Evolutionary conservation across 2,888 invertebrate species (phyloP).

Genomic region (Sarcophaga rosellei): DNA sequence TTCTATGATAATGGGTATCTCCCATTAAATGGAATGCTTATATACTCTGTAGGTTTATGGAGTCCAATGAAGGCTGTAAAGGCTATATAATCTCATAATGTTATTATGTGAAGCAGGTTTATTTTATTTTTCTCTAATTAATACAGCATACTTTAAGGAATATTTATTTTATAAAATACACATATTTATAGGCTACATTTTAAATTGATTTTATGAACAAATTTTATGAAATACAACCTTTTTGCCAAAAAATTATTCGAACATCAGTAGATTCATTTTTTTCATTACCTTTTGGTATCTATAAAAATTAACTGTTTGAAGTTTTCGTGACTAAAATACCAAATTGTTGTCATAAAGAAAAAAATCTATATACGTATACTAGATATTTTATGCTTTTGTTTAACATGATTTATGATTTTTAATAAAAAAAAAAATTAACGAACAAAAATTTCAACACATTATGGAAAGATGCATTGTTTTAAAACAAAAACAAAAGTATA

Average conservation of each 20-base stretch:
- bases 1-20: no score
- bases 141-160: not conserved
- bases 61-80: not conserved
- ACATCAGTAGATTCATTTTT: not conserved
- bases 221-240: no score
- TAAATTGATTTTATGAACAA: not conserved
- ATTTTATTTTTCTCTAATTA: not conserved
- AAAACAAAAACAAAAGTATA: constrained; percentile 13
- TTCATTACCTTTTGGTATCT: not conserved
- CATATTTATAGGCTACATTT: not conserved
- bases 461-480: not conserved
- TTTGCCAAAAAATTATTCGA: not conserved
- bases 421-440: constrained; percentile 32
- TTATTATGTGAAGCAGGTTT: not conserved
- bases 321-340: constrained; percentile 53
- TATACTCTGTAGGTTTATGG: no score
- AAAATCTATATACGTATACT: constrained; percentile 2
- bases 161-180: not conserved
- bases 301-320: constrained; percentile 48
- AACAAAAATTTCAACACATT: not conserved
- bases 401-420: constrained; percentile 28
- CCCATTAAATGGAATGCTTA: no score
- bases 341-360: constrained; percentile 56
- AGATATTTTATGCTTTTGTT: constrained; percentile 11
- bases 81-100: not conserved